Evolutionary conservation across 2,113 vertebrate species (phyloP).

Genomic region (Myocastor coypus): DNA sequence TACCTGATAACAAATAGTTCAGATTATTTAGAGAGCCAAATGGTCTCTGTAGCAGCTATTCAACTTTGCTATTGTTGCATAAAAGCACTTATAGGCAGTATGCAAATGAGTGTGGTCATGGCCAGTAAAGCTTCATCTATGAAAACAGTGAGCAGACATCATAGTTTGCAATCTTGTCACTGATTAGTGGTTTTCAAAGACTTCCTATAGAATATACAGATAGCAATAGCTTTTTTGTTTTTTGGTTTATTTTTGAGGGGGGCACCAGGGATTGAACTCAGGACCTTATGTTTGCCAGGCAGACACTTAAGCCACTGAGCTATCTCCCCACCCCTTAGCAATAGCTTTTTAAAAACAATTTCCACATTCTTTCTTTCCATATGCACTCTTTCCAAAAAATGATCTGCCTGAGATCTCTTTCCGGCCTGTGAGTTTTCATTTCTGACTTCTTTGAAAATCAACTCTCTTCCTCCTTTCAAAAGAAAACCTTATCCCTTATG

Average conservation of each 20-base stretch:
- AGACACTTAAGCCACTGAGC: no score
- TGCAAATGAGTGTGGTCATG: background rate
- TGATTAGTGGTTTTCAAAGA: constrained; percentile 26
- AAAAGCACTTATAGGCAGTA: background rate
- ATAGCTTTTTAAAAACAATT: constrained; percentile 39
- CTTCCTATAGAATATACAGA: background rate
- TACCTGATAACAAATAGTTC: background rate
- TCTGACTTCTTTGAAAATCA: constrained; percentile 37
- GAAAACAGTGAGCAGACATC: background rate
- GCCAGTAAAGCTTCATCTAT: constrained; percentile 9
- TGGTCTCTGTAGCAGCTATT: background rate
- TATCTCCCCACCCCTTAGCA: no score
- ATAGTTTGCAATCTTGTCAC: background rate
- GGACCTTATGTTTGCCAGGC: no score
- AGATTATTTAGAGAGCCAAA: background rate
- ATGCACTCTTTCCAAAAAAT: constrained; percentile 46
- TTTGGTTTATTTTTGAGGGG: no score
- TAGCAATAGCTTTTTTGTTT: constrained; percentile 34
- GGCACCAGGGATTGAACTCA: no score
- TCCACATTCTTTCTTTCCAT: constrained; percentile 54
- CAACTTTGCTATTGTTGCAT: background rate
- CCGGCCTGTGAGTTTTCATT: constrained; percentile 51
- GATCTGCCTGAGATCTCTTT: constrained; percentile 20
- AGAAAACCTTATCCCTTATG: constrained; percentile 47
- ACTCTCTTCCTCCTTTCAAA: constrained; percentile 21